A percentile compares a stretch with the other conserved stretches of the same genome.
These are phyloP conservation scores for Malurus melanocephalus DNA, from an alignment of 2,113 vertebrate species.

Conservation along the genomic window DNA sequence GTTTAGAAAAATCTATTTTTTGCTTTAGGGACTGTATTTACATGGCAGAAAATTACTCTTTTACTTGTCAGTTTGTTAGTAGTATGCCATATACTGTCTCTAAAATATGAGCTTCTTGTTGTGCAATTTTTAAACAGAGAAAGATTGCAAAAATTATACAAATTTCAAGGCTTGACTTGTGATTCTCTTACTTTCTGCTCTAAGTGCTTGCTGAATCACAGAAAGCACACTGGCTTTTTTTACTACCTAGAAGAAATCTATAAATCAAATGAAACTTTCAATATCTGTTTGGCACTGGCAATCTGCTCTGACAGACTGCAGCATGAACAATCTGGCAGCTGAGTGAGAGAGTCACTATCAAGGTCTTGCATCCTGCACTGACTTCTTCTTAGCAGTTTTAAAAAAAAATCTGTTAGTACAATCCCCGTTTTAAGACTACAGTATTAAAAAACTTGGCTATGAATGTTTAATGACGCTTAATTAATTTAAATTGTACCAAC, in stretches of 20 bases:
- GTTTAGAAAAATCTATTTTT: neutral
- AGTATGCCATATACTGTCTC: neutral
- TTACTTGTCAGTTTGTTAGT: neutral
- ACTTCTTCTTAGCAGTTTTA: neutral
- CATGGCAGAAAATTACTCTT: neutral
- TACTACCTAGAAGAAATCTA: neutral
- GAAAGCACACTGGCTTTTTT: neutral
- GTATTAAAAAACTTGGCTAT: neutral
- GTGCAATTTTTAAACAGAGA: neutral
- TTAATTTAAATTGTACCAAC: slow-evolving; percentile 37
- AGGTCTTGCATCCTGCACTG: neutral
- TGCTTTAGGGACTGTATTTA: neutral
- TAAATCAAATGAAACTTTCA: neutral
- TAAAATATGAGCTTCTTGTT: slow-evolving; percentile 1
- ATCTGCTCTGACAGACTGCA: neutral
- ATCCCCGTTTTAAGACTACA: neutral
- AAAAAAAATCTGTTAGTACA: neutral
- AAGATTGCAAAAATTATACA: neutral
- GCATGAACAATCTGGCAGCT: neutral
- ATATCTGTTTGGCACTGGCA: neutral
- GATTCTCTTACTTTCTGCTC: neutral
- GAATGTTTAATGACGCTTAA: slow-evolving; percentile 45
- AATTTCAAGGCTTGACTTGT: neutral
- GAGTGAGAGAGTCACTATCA: neutral
- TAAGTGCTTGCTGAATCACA: neutral